Evolutionary conservation across 2,797 vertebrate genomes (phyloP), one percentile per base, ranked within the genome.

Genomic region (Schizopygopsis malacanthus): DNA sequence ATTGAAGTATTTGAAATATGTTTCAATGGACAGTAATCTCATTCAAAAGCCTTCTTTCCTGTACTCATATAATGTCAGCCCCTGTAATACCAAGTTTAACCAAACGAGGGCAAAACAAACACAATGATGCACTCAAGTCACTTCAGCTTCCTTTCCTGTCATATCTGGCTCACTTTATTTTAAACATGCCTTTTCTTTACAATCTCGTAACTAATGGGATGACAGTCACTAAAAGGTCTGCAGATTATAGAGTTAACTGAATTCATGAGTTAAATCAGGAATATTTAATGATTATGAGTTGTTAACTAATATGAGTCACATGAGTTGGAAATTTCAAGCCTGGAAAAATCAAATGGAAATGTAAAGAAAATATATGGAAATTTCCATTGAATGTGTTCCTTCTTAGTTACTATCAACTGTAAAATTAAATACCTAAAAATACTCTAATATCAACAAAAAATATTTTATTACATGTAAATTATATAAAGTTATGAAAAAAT

Each of bases 81-180:
- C 22, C 9, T 86, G 87, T 79, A 88, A 43, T 91, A 82, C 85
- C 79, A 83, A 18, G 15, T 18, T 82, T 82, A 43, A 43, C 86
- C 90, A 84, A 52, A 75, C 47, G 90, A 87, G 86, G 86, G 86
- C 85, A 89, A 85, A 79, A 84, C 39, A 85, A 65, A 69, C 82
- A 88, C 76, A 81, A 3, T 83, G 47, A 54, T 70, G 41, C 20
- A 52, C 15, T 10, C 12, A 2, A 80, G 0, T 70, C 56, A 61
- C 6, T 37, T 78, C 20, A 77, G 52, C 2, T 77, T 56, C 3
- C 54, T 18, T 61, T 50, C 63, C 3, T 41, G n/a, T 83, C 4
- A 41, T 37, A 11, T 45, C 18, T 73, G 11, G 41, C 39, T 39
- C 4, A 70, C 3, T 54, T 43, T 15, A 18, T 37, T 18, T 25